Percentiles rank a stretch among this genome's conserved stretches.
phyloP scores from a whole-genome alignment of 2,888 invertebrate species.

The Elmis aenea region DNA sequence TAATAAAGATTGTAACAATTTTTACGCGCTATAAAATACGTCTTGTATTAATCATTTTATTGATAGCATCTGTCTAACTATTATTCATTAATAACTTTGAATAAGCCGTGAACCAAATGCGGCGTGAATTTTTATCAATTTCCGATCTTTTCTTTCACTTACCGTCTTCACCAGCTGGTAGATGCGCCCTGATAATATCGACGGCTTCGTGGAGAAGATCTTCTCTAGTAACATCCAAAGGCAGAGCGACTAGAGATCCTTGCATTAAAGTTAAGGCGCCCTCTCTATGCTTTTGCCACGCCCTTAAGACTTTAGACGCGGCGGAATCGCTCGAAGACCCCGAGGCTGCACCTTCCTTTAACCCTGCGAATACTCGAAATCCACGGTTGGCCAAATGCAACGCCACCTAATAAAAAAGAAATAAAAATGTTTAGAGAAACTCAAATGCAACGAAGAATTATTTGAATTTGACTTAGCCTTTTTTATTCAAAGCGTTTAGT shows the following conservation, averaged over 20 bases:
- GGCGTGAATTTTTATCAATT: too few species aligned
- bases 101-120: too few species aligned
- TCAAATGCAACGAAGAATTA: too few species aligned
- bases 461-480: too few species aligned
- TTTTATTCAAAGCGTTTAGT: too few species aligned
- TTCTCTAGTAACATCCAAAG: constrained; percentile 75
- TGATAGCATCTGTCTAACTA: too few species aligned
- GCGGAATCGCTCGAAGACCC: constrained; percentile 55
- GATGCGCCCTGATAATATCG: constrained; percentile 70
- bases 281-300: constrained; percentile 47
- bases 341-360: constrained; percentile 53
- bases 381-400: constrained; percentile 67
- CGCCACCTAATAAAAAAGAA: constrained; percentile 51
- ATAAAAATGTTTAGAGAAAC: constrained; percentile 1
- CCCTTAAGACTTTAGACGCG: constrained; percentile 53
- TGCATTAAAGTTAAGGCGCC: constrained; percentile 32
- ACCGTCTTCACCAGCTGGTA: constrained; percentile 81
- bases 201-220: constrained; percentile 76
- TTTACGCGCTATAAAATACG: too few species aligned
- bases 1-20: too few species aligned
- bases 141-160: too few species aligned
- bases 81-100: too few species aligned
- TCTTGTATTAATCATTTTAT: too few species aligned
- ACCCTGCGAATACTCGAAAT: constrained; percentile 74
- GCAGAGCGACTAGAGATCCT: constrained; percentile 60